These are phyloP conservation scores for Umimayanthus chanpuru DNA, from an alignment of 92 coral and sea anemone genomes.

Conservation along the genomic window DNA sequence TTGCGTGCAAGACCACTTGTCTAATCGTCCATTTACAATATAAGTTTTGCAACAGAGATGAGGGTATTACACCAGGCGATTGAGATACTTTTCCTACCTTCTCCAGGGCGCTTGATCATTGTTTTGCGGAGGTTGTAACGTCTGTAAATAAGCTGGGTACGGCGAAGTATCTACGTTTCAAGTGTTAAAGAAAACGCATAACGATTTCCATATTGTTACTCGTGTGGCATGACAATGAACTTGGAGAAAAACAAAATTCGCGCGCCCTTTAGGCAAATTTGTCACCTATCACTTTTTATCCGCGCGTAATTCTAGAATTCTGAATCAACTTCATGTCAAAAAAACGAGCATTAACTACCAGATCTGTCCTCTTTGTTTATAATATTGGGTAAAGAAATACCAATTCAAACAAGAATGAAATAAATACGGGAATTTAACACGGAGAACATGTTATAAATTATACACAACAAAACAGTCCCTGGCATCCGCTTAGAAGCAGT, in stretches of 20 bases:
- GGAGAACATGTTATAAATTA: constrained; percentile 29
- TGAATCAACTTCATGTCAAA: constrained; percentile 16
- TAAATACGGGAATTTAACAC: constrained; percentile 26
- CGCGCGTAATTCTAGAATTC: constrained; percentile 32
- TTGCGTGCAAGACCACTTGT: constrained; percentile 35
- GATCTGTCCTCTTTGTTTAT: constrained; percentile 21
- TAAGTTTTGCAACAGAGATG: background rate
- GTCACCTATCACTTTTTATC: constrained; percentile 12
- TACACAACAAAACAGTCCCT: constrained; percentile 28
- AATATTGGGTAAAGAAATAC: constrained; percentile 10
- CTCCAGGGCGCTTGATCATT: constrained; percentile 76
- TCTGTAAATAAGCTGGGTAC: constrained; percentile 68
- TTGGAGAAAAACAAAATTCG: constrained; percentile 28
- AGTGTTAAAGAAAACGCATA: constrained; percentile 63
- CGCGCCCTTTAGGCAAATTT: constrained; percentile 33
- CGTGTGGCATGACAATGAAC: constrained; percentile 30
- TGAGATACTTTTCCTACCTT: constrained; percentile 53
- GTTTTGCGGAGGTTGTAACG: constrained; percentile 81
- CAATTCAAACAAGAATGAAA: constrained; percentile 11
- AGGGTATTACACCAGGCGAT: background rate
- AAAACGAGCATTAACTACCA: constrained; percentile 8
- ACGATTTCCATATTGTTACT: constrained; percentile 17
- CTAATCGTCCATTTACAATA: constrained; percentile 19
- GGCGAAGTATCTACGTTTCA: constrained; percentile 82
- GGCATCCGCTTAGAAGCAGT: constrained; percentile 35